Conservation (phyloP, 1,140 invertebrate genomes). For the Drosophila kurseongensis region DNA sequence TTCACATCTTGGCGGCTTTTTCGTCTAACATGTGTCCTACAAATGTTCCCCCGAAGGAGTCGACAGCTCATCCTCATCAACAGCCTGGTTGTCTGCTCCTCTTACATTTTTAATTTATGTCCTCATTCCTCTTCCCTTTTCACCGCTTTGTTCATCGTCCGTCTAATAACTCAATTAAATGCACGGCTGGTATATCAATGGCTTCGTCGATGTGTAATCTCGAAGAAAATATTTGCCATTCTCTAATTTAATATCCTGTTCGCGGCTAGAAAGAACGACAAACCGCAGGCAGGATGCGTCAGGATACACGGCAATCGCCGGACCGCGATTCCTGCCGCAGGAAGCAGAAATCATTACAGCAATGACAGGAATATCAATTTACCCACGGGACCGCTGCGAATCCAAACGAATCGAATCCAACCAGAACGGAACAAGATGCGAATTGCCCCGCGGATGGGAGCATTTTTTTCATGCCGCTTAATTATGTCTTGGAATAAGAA, state of each 20-base stretch:
- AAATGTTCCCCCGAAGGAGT: constrained; percentile 57
- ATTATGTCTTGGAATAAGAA: constrained; percentile 53
- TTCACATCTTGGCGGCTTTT: constrained; percentile 40
- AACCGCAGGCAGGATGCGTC: constrained; percentile 64
- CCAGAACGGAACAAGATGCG: constrained; percentile 42
- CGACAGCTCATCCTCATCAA: constrained; percentile 42
- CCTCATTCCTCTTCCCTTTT: constrained; percentile 36
- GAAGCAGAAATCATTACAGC: constrained; percentile 73
- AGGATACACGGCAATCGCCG: constrained; percentile 38
- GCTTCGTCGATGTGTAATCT: constrained; percentile 54
- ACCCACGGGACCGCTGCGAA: constrained; percentile 49
- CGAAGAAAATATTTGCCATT: constrained; percentile 66
- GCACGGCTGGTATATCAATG: constrained; percentile 57
- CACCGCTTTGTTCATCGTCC: constrained; percentile 36
- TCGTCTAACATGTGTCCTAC: constrained; percentile 73
- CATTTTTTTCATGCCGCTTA: constrained; percentile 48
- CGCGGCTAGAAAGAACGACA: constrained; percentile 32
- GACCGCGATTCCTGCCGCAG: constrained; percentile 37
- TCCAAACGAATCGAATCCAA: constrained; percentile 36
- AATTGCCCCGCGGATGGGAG: constrained; percentile 25
- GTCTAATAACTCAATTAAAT: constrained; percentile 80
- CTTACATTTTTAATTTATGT: constrained; percentile 55
- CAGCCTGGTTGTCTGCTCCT: constrained; percentile 32
- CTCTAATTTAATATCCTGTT: constrained; percentile 78
- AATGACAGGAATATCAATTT: constrained; percentile 81